Conservation (phyloP, 2,888 invertebrate species). For the Torymus aiolomorphi region DNA sequence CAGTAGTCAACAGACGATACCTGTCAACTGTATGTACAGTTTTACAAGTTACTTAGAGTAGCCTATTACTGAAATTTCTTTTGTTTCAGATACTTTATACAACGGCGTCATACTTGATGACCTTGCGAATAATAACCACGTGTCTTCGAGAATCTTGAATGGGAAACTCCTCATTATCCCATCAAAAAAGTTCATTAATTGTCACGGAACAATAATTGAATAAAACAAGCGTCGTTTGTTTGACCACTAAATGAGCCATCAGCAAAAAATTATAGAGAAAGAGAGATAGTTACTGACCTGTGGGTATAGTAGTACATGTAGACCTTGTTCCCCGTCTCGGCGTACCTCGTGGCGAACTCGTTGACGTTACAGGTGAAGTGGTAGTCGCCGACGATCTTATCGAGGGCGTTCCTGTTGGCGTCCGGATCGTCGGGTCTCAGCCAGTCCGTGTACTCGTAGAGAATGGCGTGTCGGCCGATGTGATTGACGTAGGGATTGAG, state of each 20-base stretch:
- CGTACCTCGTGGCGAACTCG: slow-evolving; percentile 92
- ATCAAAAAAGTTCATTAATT: no score
- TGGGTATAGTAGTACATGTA: slow-evolving; percentile 95
- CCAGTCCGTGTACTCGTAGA: slow-evolving; percentile 96
- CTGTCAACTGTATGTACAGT: no score
- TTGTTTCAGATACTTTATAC: background rate
- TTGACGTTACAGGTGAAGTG: slow-evolving; percentile 97
- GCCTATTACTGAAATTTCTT: no score
- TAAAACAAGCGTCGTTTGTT: no score
- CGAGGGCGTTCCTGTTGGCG: slow-evolving; percentile 89
- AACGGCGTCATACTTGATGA: slow-evolving; percentile 8
- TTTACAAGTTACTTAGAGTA: no score
- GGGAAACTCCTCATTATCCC: no score
- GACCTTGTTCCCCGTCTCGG: slow-evolving; percentile 91
- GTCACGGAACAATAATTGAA: no score
- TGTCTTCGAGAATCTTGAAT: no score
- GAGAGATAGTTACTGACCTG: slow-evolving; percentile 74
- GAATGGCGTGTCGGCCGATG: slow-evolving; percentile 89
- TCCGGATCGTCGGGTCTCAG: slow-evolving; percentile 89
- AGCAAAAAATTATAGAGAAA: background rate
- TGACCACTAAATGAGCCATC: no score
- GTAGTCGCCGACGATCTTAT: slow-evolving; percentile 95
- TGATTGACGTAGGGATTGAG: slow-evolving; percentile 90
- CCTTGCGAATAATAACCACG: background rate
- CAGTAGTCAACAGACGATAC: background rate